phyloP scores from a whole-genome alignment of 2,113 vertebrate genomes.

The Misgurnus mizolepis region DNA sequence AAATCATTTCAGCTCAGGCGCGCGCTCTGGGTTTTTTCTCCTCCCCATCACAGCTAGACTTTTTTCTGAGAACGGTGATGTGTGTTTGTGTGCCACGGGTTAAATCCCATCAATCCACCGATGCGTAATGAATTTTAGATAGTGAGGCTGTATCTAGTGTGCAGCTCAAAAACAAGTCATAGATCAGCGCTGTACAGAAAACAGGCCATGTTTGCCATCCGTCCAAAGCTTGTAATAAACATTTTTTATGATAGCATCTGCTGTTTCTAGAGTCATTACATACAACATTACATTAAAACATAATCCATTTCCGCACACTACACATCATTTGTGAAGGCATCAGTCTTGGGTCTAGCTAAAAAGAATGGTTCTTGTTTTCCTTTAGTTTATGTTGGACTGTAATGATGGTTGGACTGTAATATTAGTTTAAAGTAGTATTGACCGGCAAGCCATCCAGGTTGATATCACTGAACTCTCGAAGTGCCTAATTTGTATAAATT shows the following conservation, averaged over 20 bases:
- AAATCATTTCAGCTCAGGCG: slow-evolving; percentile 12
- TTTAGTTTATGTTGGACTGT: no score
- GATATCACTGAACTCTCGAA: no score
- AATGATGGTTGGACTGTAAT: neutral
- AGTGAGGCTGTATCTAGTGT: slow-evolving; percentile 16
- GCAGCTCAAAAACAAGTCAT: neutral
- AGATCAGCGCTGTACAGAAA: neutral
- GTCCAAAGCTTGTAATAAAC: neutral
- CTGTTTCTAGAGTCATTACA: slow-evolving; percentile 5
- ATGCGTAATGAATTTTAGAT: slow-evolving; percentile 30
- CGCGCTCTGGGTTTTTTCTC: neutral
- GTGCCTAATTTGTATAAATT: no score
- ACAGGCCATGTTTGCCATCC: neutral
- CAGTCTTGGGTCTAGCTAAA: neutral
- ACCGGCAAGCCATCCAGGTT: no score
- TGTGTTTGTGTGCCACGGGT: slow-evolving; percentile 16
- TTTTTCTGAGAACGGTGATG: neutral
- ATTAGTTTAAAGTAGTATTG: neutral
- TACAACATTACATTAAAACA: neutral
- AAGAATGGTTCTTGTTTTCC: neutral
- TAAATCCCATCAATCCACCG: slow-evolving; percentile 22
- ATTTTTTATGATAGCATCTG: slow-evolving; percentile 12
- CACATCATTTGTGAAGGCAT: neutral
- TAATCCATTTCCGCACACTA: neutral
- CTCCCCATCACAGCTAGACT: neutral